Evolutionary conservation across 1,140 invertebrate genomes (phyloP).

Genomic region (Drosophila busckii): DNA sequence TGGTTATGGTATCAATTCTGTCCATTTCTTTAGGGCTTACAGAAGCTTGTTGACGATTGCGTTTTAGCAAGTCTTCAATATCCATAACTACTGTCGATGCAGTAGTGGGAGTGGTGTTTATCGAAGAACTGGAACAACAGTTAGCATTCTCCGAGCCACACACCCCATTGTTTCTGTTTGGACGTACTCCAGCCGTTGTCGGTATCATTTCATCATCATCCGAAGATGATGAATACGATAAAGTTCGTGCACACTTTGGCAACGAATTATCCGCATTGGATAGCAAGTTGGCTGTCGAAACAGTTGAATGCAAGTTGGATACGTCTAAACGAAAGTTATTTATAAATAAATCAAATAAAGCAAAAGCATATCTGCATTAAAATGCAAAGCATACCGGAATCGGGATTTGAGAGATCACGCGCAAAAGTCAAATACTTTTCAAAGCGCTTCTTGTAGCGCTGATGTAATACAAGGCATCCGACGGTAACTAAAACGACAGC

Average conservation of each 20-base stretch:
- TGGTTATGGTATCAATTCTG: slow-evolving; percentile 42
- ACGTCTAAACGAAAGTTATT: not conserved
- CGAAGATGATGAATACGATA: slow-evolving; percentile 69
- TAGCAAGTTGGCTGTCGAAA: slow-evolving; percentile 72
- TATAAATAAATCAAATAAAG: too few species aligned
- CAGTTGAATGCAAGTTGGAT: slow-evolving; percentile 62
- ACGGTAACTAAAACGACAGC: slow-evolving; percentile 82
- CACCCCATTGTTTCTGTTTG: slow-evolving; percentile 43
- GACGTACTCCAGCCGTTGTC: slow-evolving; percentile 41
- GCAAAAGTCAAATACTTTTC: slow-evolving; percentile 80
- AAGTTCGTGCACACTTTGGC: slow-evolving; percentile 51
- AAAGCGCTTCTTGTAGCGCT: slow-evolving; percentile 83
- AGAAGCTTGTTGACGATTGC: slow-evolving; percentile 32
- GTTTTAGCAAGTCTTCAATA: slow-evolving; percentile 85
- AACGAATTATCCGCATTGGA: slow-evolving; percentile 41
- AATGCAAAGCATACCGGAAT: slow-evolving; percentile 57
- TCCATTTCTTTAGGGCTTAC: slow-evolving; percentile 37
- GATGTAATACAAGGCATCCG: slow-evolving; percentile 87
- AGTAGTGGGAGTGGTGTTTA: slow-evolving; percentile 53
- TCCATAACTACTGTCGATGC: slow-evolving; percentile 81
- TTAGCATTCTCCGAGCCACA: slow-evolving; percentile 55
- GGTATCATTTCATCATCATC: slow-evolving; percentile 78
- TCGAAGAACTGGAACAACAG: slow-evolving; percentile 55
- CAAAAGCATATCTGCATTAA: too few species aligned
- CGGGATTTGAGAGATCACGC: slow-evolving; percentile 72